phyloP scores from a whole-genome alignment of 2,113 vertebrate species.

The Podarcis cretensis region DNA sequence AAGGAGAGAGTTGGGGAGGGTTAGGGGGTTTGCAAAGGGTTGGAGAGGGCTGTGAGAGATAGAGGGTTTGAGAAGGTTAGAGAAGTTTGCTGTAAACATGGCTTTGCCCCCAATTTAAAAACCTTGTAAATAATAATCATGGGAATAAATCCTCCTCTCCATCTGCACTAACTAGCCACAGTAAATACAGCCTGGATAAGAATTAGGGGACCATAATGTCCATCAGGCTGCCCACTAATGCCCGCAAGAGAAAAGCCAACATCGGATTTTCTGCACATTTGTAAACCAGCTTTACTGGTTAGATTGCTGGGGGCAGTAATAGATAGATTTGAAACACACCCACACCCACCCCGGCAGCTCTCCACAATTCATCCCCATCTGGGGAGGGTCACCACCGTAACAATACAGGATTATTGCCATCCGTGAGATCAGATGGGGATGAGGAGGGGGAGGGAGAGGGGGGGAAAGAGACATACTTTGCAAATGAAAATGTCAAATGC shows the following conservation, averaged over 20 bases:
- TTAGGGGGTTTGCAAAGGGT: not conserved
- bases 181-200: slow-evolving; percentile 34
- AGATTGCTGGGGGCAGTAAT: not conserved
- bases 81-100: not conserved
- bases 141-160: slow-evolving; percentile 12
- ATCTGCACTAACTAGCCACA: slow-evolving; percentile 5
- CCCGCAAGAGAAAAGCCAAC: slow-evolving; percentile 31
- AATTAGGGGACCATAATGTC: not conserved
- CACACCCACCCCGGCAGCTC: not conserved
- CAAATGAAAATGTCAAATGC: not conserved
- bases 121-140: not conserved
- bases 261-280: slow-evolving; percentile 28
- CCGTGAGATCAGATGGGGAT: not conserved
- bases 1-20: not conserved
- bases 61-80: too few relatives aligned
- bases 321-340: not conserved
- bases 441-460: not conserved
- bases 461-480: not conserved
- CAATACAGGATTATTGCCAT: not conserved
- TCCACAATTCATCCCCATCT: slow-evolving; percentile 9
- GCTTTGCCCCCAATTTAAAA: not conserved
- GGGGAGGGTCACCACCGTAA: not conserved
- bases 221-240: slow-evolving; percentile 25
- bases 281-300: slow-evolving; percentile 28
- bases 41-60: too few relatives aligned